Conservation (phyloP, 2,113 vertebrate genomes). For the Eurystomus gularis region DNA sequence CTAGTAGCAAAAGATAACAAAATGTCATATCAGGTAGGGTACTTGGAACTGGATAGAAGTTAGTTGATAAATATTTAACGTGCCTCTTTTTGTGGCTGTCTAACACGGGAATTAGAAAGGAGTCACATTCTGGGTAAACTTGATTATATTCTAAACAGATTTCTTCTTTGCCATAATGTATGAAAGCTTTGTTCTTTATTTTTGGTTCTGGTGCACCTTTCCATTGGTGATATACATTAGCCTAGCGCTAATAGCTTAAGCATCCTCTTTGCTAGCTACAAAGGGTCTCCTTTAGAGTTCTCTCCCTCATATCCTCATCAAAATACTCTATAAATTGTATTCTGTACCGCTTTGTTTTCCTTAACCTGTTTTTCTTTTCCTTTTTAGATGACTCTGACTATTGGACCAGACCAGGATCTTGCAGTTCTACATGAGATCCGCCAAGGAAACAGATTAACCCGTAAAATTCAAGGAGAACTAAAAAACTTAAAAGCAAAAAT, state of each 20-base stretch:
- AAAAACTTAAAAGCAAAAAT: conserved; percentile 90
- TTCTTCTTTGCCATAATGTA: neutral
- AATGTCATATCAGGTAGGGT: neutral
- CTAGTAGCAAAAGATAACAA: neutral
- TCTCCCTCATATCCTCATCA: neutral
- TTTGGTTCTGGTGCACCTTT: neutral
- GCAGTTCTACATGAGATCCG: conserved; percentile 87
- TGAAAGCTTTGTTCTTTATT: neutral
- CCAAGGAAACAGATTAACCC: conserved; percentile 83
- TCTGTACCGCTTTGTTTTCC: neutral
- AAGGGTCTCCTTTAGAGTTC: neutral
- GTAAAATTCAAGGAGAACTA: conserved; percentile 88
- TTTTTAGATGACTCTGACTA: conserved; percentile 80
- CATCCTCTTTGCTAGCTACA: neutral
- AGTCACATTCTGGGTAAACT: neutral
- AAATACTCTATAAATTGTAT: neutral
- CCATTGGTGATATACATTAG: neutral
- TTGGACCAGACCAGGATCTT: conserved; percentile 88
- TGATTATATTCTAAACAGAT: neutral
- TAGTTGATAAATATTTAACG: neutral
- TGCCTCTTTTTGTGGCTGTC: neutral
- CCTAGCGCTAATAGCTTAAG: neutral
- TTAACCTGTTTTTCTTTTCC: neutral
- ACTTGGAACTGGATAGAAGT: neutral
- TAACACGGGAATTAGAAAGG: neutral